phyloP scores from a whole-genome alignment of 2,113 vertebrate species.

The Xenopus borealis region DNA sequence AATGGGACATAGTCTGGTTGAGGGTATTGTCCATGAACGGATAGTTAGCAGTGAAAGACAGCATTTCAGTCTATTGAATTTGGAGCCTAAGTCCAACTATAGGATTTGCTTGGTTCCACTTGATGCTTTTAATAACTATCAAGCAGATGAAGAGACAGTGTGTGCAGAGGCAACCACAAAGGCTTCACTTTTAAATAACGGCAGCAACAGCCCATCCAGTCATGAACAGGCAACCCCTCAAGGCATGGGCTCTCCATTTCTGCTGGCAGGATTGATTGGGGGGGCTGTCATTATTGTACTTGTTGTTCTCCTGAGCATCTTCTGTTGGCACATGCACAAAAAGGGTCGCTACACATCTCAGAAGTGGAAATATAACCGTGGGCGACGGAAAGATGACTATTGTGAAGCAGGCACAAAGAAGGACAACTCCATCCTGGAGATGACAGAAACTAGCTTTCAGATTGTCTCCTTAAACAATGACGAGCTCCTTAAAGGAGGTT shows the following conservation, averaged over 20 bases:
- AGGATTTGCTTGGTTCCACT: slow-evolving; percentile 90
- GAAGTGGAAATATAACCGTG: slow-evolving; percentile 97
- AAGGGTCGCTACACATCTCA: slow-evolving; percentile 87
- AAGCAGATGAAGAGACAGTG: slow-evolving; percentile 84
- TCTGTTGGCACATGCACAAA: slow-evolving; percentile 98
- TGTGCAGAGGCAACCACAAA: slow-evolving; percentile 87
- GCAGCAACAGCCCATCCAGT: slow-evolving; percentile 76
- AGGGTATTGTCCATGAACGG: slow-evolving; percentile 84
- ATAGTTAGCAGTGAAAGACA: slow-evolving; percentile 85
- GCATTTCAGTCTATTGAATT: slow-evolving; percentile 73
- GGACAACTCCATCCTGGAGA: slow-evolving; percentile 99
- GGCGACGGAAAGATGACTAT: slow-evolving; percentile 98
- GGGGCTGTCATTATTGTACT: slow-evolving; percentile 88
- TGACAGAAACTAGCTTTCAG: slow-evolving; percentile 99
- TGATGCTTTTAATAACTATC: slow-evolving; percentile 85
- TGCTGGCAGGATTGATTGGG: slow-evolving; percentile 91
- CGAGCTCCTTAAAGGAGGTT: slow-evolving; percentile 98
- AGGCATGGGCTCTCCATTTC: slow-evolving; percentile 83
- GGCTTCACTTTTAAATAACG: slow-evolving; percentile 66
- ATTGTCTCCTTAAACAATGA: slow-evolving; percentile 99
- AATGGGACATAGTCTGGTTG: slow-evolving; percentile 86
- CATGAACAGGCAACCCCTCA: slow-evolving; percentile 83
- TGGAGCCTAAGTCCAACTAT: slow-evolving; percentile 87
- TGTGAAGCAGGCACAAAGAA: slow-evolving; percentile 98
- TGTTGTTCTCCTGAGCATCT: slow-evolving; percentile 84